These are phyloP conservation scores for Scrobipalpa atriplicella DNA, from an alignment of 2,888 invertebrate species.

Conservation along the genomic window DNA sequence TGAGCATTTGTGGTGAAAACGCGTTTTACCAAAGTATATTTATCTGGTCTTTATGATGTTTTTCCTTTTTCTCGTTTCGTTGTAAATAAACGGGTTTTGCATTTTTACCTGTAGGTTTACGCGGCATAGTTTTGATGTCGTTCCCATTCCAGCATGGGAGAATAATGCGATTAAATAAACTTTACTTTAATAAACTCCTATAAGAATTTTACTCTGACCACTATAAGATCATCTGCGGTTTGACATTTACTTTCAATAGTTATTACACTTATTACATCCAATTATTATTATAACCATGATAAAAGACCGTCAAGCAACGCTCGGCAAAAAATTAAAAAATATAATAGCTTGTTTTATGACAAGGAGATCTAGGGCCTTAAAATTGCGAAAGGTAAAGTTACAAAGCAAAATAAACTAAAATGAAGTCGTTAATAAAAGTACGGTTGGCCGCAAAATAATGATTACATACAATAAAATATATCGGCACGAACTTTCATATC, in stretches of 20 bases:
- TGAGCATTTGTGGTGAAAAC: too few relatives aligned
- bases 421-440: background rate
- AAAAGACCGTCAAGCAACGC: slow-evolving; percentile 8
- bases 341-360: slow-evolving; percentile 13
- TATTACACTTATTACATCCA: slow-evolving; percentile 44
- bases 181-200: background rate
- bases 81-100: too few relatives aligned
- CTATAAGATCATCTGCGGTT: slow-evolving; percentile 43
- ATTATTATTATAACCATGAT: slow-evolving; percentile 41
- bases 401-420: background rate
- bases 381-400: slow-evolving; percentile 2
- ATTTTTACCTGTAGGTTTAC: too few relatives aligned
- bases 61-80: too few relatives aligned
- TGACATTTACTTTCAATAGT: slow-evolving; percentile 51
- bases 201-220: slow-evolving; percentile 10
- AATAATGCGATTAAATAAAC: background rate
- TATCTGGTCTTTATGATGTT: too few relatives aligned
- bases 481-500: too few relatives aligned
- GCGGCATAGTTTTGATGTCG: too few relatives aligned
- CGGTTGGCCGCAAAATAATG: too few relatives aligned
- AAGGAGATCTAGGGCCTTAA: slow-evolving; percentile 1
- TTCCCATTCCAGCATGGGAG: background rate
- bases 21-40: too few relatives aligned
- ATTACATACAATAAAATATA: too few relatives aligned
- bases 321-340: background rate